Conservation (phyloP, 2,888 invertebrate species). For the Trissoscelio sp. region DNA sequence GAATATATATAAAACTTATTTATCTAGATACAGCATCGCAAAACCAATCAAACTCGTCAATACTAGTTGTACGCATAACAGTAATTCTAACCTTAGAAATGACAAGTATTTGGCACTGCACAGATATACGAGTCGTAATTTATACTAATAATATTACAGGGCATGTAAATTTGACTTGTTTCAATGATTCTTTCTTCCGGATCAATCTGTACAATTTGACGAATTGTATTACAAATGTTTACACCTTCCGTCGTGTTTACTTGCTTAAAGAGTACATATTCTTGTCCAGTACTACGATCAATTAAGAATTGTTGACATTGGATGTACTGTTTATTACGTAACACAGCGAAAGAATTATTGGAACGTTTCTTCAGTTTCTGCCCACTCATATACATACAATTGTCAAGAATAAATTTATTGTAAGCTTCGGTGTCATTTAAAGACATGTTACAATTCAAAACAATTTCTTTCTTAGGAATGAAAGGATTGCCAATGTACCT, state of each 20-base stretch:
- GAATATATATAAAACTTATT: too few species aligned
- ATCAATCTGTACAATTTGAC: conserved; percentile 14
- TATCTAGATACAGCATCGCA: too few species aligned
- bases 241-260: conserved; percentile 6
- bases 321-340: conserved; percentile 12
- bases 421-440: conserved; percentile 15
- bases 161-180: conserved; percentile 16
- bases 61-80: too few species aligned
- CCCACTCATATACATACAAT: conserved; percentile 15
- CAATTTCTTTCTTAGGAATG: conserved; percentile 12
- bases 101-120: conserved; percentile 20
- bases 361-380: conserved; percentile 19
- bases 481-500: conserved; percentile 12
- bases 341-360: conserved; percentile 23
- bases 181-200: conserved; percentile 1
- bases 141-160: conserved; percentile 26
- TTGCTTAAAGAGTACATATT: neutral
- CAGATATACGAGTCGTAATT: conserved; percentile 10
- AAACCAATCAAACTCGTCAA: too few species aligned
- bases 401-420: conserved; percentile 18
- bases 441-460: conserved; percentile 21
- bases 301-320: conserved; percentile 28
- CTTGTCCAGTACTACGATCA: conserved; percentile 16
- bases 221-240: conserved; percentile 8
- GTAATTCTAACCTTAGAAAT: conserved; percentile 14